Base-by-base conservation (phyloP, 2,888 invertebrate genomes). In the Cheiracanthium punctorium region DNA sequence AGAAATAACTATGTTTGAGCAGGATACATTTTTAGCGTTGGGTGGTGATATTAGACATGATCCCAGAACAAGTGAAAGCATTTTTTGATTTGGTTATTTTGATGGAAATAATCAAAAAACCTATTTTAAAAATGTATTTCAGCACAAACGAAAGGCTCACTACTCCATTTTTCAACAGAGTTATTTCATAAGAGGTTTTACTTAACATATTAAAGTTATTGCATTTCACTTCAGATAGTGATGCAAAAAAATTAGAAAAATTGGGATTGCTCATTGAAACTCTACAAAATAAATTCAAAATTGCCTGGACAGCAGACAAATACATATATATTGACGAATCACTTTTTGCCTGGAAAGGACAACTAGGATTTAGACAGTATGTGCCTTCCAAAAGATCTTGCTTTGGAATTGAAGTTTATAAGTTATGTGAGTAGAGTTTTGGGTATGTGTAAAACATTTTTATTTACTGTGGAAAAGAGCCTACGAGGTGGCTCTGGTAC, bases 371-470 rank as follows among this genome's bases (percentile, higher is more conserved):
- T 24, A 14, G 24, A 2, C 70, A 70, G 24, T 37, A 70, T 1
- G n/a, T 41, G 1, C 70, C 37, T 1, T 71, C 28, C 1, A 71
- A 28, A 29, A 43, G 43, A 43, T 37, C 41, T 43, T 0, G 43
- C n/a, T 43, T 14, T 24, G 69, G 33, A 0, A 69, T 69, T 8
- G 29, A 69, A 69, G 20, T 30, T 33, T 69, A 69, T 17, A 28
- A 71, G 4, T 41, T 71, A 37, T 71, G 71, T 28, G 43, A 71
- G 14, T 71, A 2, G 24, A 37, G 0, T 41, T 71, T 28, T 43
- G 71, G 43, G 5, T 71, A 71, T 71, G 41, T 71, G 14, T 71
- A 43, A 28, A 71, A 71, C 14, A 24, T 37, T 41, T 24, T 43
- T 10, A 17, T 41, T 14, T 20, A 69, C 24, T 20, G 24, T 28